These are phyloP conservation scores for Amphimallon solstitiale DNA, from an alignment of 2,888 invertebrate genomes.

Conservation along the genomic window DNA sequence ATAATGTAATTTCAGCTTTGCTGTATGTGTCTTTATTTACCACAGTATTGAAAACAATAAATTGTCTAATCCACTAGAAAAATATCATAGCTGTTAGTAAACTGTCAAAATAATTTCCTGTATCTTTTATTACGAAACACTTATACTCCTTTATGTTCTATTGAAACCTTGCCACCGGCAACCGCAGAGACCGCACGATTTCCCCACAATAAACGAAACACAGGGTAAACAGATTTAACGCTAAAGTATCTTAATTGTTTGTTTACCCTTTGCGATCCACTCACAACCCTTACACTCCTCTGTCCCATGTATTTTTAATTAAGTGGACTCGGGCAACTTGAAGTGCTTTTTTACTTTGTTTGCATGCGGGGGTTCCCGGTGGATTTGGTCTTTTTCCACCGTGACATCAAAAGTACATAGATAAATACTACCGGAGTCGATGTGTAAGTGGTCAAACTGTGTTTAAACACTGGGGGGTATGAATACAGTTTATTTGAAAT, in stretches of 20 bases:
- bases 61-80: too few species aligned
- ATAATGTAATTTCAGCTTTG: too few species aligned
- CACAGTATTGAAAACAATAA: too few species aligned
- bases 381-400: not conserved
- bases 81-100: too few species aligned
- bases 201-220: conserved; percentile 25
- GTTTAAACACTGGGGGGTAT: not conserved
- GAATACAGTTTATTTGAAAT: not conserved
- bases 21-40: too few species aligned
- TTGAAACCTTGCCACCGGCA: conserved; percentile 8
- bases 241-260: conserved; percentile 33
- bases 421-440: conserved; percentile 14
- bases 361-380: too few species aligned
- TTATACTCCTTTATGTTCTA: not conserved
- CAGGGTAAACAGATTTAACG: conserved; percentile 30
- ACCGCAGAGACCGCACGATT: conserved; percentile 10
- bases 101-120: too few species aligned
- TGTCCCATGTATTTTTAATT: conserved; percentile 28
- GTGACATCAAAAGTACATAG: conserved; percentile 13
- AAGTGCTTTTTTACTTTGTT: not conserved
- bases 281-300: not conserved
- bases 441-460: not conserved
- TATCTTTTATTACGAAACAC: too few species aligned
- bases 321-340: conserved; percentile 13
- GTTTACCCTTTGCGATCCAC: conserved; percentile 20